Base-by-base conservation (phyloP, 2,113 vertebrate species). In the Psittacus erithacus region DNA sequence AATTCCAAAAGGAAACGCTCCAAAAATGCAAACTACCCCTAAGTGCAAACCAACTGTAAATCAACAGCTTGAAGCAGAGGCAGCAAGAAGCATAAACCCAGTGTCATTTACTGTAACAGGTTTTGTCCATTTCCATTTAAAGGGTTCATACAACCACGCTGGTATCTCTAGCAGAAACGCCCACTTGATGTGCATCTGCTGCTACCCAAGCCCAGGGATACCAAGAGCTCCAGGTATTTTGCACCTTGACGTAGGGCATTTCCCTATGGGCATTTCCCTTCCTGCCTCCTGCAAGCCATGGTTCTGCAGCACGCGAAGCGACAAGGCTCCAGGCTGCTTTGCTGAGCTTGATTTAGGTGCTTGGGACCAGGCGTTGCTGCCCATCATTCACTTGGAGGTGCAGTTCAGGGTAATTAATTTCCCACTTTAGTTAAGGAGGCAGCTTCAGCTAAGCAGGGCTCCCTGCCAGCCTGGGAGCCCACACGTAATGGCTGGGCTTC, bases 221-320 rank as follows among this genome's bases (percentile, higher is more conserved):
- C 33, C 27, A 53, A 62, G 50, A 63, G 31, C 50, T 90, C 55
- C 46, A 33, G 15, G 6, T 77, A 24, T 74, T 94, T 77, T 27
- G 33, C 41, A 68, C n/a, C 27, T 62, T 1, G 0, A 9, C 23
- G 12, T 8, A 10, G 0, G 0, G 29, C 1, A 0, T 75, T 70
- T 67, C 20, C 64, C 50, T 68, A 39, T 39, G 0, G 0, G 33
- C 1, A 0, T 75, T 70, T 67, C 20, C 64, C 50, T 71, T 24
- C 28, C 43, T 82, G 62, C 47, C 81, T 41, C 0, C 67, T 46
- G 81, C 31, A 64, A 86, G 41, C 38, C 47, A 6, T 1, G 1
- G 41, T 59, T 64, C 16, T 47, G 27, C 20, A 81, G 76, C 73
- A 29, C 0, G 3, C 16, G 11, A 7, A 78, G 50, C 1, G 0